phyloP scores from a whole-genome alignment of 1,140 invertebrate species.

The Scylla paramamosain region DNA sequence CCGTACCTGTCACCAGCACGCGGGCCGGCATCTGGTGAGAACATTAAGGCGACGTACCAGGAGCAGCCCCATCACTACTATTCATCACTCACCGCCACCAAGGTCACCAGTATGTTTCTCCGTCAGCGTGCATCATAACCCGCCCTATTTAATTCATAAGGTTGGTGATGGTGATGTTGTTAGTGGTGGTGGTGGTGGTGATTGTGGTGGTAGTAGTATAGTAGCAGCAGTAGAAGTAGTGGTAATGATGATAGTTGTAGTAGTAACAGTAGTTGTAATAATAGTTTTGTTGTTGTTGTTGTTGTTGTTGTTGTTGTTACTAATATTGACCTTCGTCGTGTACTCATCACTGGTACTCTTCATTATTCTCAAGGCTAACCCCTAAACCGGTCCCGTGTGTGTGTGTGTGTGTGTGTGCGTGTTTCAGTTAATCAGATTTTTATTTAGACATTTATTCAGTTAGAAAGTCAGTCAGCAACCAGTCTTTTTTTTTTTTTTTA shows the following conservation, averaged over 20 bases:
- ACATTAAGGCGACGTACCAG: neutral
- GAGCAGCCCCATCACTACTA: neutral
- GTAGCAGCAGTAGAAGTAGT: too few species aligned
- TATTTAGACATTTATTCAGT: neutral
- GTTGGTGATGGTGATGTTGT: neutral
- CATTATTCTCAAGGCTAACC: conserved; percentile 1
- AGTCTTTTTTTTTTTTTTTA: too few species aligned
- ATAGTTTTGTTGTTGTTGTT: neutral
- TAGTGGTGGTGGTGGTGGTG: neutral
- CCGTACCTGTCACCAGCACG: neutral
- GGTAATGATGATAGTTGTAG: neutral
- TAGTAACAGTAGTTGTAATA: neutral
- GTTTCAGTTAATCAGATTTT: neutral
- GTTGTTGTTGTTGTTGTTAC: neutral
- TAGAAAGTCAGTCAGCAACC: neutral
- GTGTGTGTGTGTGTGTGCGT: conserved; percentile 11
- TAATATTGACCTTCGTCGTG: neutral
- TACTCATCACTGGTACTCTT: neutral
- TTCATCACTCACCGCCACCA: neutral
- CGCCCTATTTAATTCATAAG: neutral
- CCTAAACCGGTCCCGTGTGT: neutral
- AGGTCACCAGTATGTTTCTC: neutral
- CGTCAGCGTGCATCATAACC: neutral
- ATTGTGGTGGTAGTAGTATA: neutral
- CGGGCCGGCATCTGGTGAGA: neutral